Base-by-base conservation (phyloP, 2,888 invertebrate species). In the Drosophila basisetae region DNA sequence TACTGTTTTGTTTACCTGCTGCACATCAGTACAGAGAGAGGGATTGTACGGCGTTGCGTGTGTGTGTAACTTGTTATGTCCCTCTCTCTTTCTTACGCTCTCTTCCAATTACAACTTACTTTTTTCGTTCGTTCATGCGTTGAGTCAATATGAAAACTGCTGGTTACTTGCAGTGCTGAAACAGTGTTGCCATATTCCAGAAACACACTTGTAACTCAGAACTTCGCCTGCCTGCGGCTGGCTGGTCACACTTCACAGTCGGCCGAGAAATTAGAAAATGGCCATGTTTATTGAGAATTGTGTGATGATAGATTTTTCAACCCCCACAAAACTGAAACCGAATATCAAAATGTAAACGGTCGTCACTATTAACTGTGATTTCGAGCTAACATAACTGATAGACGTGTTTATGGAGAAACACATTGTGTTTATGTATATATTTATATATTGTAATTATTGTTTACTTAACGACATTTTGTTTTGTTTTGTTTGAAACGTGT, bases 1-100 rank as follows among this genome's bases (percentile, higher is more conserved):
- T 82, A 82, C 78, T 68, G 80, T 78, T 81, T 78, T 78, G 78
- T 78, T 78, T 84, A 84, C 84, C 84, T 84, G 90, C 90, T 84
- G 90, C 62, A 53, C 47, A 47, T 25, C 35, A 56, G 22, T 49
- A 31, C 60, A 73, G 16, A 43, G 68, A 68, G 75, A 65, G 75
- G 69, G 70, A 74, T 76, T 68, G 69, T 52, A 60, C 39, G 41
- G 73, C 35, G 33, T 49, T 33, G 33, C 11, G 33, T 13, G 13
- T 33, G 64, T 76, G 53, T 56, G 56, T 67, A 58, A 53, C 60
- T 43, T 47, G 39, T 41, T 30, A 54, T 66, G 30, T 65, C 35
- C 49, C 53, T 71, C 61, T 43, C 63, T 47, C 28, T 59, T 59
- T 41, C n/a, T 41, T 18, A 22, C 43, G 52, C 53, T 67, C 58